phyloP scores from a whole-genome alignment of 2,113 vertebrate species.

The Silurus asotus region DNA sequence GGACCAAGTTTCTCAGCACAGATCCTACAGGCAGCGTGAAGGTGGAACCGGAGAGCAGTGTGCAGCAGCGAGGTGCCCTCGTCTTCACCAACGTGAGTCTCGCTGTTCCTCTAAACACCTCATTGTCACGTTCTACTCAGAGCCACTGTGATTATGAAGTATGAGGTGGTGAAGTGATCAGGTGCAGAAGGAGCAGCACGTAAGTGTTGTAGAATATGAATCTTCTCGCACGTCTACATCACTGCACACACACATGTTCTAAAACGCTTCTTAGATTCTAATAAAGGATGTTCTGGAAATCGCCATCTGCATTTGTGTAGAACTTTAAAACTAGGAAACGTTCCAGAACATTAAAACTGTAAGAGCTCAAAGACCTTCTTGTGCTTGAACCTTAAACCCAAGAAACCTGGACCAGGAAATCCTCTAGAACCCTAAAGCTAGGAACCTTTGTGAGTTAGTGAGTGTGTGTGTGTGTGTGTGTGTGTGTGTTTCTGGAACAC shows the following conservation, averaged over 20 bases:
- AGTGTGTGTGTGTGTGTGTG: not conserved
- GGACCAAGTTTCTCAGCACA: conserved; percentile 71
- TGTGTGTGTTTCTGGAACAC: not conserved
- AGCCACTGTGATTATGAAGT: not conserved
- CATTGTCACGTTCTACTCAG: not conserved
- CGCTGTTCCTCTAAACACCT: not conserved
- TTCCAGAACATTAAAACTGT: not conserved
- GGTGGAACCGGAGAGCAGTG: conserved; percentile 77
- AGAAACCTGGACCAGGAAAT: not conserved
- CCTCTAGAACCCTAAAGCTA: not conserved
- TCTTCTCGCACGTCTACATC: not conserved
- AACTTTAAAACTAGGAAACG: not conserved
- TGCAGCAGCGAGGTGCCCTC: conserved; percentile 74
- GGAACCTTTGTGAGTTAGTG: not conserved
- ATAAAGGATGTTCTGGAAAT: too few species aligned
- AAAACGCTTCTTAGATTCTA: too few species aligned
- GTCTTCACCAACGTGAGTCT: conserved; percentile 80
- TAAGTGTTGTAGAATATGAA: not conserved
- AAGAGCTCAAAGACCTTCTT: too few species aligned
- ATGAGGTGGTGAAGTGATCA: not conserved
- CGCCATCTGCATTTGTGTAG: not conserved
- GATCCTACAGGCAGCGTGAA: conserved; percentile 66
- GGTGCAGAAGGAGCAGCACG: not conserved
- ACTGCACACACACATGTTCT: not conserved
- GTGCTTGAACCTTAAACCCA: not conserved